These are phyloP conservation scores for Sminthurinus aureus DNA, from an alignment of 2,888 invertebrate species.

Conservation along the genomic window DNA sequence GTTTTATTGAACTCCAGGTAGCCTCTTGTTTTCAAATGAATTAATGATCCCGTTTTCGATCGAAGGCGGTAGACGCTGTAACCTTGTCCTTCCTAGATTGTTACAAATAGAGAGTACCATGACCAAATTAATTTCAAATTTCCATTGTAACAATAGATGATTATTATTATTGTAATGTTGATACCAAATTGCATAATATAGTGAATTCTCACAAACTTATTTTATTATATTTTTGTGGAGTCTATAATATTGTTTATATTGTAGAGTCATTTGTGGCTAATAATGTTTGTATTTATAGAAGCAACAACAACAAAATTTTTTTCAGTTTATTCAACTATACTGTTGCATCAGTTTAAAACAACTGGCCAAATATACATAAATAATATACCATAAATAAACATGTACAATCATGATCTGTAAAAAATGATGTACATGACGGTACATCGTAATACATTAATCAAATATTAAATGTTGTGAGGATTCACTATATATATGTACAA, in stretches of 20 bases:
- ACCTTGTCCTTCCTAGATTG: slow-evolving; percentile 74
- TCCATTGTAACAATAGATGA: not conserved
- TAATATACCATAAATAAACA: no score
- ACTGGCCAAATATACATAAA: no score
- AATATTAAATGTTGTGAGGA: not conserved
- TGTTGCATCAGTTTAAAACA: no score
- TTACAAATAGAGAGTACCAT: not conserved
- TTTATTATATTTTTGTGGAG: not conserved
- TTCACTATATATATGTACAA: not conserved
- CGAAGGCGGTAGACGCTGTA: slow-evolving; percentile 85
- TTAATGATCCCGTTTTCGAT: slow-evolving; percentile 82
- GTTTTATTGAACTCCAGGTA: slow-evolving; percentile 81
- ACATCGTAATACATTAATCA: not conserved
- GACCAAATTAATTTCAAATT: not conserved
- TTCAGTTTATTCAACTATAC: no score
- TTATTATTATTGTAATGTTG: no score
- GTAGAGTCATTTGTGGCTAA: no score
- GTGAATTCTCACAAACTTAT: not conserved
- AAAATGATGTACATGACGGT: not conserved
- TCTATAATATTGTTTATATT: not conserved
- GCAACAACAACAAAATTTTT: no score
- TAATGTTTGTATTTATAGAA: no score
- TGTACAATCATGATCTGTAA: not conserved
- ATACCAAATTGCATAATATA: not conserved
- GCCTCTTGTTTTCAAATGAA: slow-evolving; percentile 84